Evolutionary conservation across 1,140 invertebrate species (phyloP).

Genomic region (Heliothis virescens): DNA sequence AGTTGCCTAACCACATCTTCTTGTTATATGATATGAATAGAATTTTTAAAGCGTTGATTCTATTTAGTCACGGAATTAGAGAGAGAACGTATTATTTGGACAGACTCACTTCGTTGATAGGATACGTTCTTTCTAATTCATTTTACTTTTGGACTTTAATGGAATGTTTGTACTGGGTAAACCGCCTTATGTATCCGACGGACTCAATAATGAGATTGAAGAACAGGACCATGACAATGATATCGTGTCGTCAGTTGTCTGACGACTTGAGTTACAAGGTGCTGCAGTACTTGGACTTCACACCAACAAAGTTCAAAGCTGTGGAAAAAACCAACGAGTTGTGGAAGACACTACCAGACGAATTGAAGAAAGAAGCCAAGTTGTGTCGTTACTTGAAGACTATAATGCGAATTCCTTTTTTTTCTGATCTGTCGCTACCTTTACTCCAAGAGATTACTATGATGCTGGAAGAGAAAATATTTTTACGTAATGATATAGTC

Average conservation of each 20-base stretch:
- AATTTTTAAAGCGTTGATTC: slow-evolving; percentile 55
- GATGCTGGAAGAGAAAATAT: slow-evolving; percentile 59
- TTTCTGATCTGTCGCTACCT: slow-evolving; percentile 30
- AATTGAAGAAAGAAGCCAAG: slow-evolving; percentile 57
- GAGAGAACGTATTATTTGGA: slow-evolving; percentile 52
- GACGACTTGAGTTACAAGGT: slow-evolving; percentile 57
- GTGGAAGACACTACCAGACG: slow-evolving; percentile 47
- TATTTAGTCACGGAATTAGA: slow-evolving; percentile 57
- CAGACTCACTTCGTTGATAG: slow-evolving; percentile 51
- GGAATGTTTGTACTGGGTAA: slow-evolving; percentile 34
- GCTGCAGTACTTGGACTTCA: slow-evolving; percentile 54
- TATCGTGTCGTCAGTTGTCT: slow-evolving; percentile 53
- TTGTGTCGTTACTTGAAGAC: slow-evolving; percentile 50
- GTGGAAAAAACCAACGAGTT: slow-evolving; percentile 55
- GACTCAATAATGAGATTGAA: slow-evolving; percentile 30
- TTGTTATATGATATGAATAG: slow-evolving; percentile 52
- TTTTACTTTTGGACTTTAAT: slow-evolving; percentile 47
- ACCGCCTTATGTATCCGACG: slow-evolving; percentile 15
- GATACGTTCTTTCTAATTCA: slow-evolving; percentile 55
- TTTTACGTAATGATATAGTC: slow-evolving; percentile 56
- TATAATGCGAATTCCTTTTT: slow-evolving; percentile 45
- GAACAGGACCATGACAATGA: slow-evolving; percentile 47
- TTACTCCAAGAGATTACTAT: slow-evolving; percentile 49
- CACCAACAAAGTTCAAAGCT: slow-evolving; percentile 47
- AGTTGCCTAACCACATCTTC: slow-evolving; percentile 34